A percentile compares a stretch with the other conserved stretches of the same genome.
These are phyloP conservation scores for Sula dactylatra DNA, from an alignment of 2,113 vertebrate genomes.

Conservation along the genomic window DNA sequence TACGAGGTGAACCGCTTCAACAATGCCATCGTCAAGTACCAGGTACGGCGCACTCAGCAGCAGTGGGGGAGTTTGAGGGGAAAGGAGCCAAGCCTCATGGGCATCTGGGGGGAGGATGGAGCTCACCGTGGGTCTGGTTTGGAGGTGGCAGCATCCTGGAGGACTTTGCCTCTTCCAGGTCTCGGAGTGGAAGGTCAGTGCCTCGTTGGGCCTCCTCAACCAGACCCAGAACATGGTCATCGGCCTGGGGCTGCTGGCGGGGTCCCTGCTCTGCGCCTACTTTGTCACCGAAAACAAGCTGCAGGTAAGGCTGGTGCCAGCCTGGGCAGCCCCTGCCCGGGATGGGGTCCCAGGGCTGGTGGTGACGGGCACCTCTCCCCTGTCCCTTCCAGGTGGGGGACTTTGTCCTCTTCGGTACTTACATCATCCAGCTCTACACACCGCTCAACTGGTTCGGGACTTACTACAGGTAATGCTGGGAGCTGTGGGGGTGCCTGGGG, in stretches of 20 bases:
- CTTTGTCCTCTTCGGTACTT: slow-evolving; percentile 93
- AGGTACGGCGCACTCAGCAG: slow-evolving; percentile 67
- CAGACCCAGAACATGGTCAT: slow-evolving; percentile 95
- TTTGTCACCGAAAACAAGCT: slow-evolving; percentile 90
- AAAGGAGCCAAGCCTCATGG: not conserved
- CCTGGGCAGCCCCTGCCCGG: not conserved
- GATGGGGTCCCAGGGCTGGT: not conserved
- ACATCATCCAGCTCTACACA: slow-evolving; percentile 94
- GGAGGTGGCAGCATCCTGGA: not conserved
- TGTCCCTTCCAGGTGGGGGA: slow-evolving; percentile 85
- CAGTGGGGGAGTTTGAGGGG: not conserved
- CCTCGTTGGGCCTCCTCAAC: slow-evolving; percentile 90
- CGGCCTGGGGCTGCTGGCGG: slow-evolving; percentile 83
- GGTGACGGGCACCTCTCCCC: not conserved
- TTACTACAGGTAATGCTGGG: slow-evolving; percentile 87
- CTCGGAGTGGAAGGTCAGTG: slow-evolving; percentile 91
- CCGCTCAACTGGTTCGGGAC: slow-evolving; percentile 98
- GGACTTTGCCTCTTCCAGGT: slow-evolving; percentile 52
- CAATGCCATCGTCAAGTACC: slow-evolving; percentile 88
- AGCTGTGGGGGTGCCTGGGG: not conserved
- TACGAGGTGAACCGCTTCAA: slow-evolving; percentile 89
- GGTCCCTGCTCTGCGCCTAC: slow-evolving; percentile 92
- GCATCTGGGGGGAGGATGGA: not conserved
- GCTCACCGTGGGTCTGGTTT: not conserved
- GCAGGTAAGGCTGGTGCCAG: slow-evolving; percentile 71